phyloP scores from a whole-genome alignment of 2,888 invertebrate genomes.

The Poecilobothrus nobilitatus region DNA sequence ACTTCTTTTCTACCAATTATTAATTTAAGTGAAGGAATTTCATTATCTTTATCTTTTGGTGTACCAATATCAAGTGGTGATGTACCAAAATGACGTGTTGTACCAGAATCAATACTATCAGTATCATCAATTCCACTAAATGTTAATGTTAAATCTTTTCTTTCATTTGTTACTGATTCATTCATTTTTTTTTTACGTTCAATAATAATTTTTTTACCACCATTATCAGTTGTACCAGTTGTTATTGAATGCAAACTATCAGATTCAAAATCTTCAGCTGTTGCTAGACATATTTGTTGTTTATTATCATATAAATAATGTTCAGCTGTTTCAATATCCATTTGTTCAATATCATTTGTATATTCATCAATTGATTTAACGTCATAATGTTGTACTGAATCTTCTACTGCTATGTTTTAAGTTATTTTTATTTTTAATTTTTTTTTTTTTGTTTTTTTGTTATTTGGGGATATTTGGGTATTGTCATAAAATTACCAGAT shows the following conservation, averaged over 20 bases:
- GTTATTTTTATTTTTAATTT: neutral
- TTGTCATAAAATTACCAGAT: no score
- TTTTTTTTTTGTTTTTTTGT: no score
- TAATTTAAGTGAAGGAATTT: constrained; percentile 42
- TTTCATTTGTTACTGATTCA: neutral
- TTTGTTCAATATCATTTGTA: constrained; percentile 19
- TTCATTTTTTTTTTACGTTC: neutral
- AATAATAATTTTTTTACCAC: neutral
- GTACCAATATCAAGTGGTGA: constrained; percentile 19
- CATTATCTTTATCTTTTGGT: neutral
- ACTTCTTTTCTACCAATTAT: constrained; percentile 49
- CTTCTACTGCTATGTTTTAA: constrained; percentile 14
- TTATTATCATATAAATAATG: constrained; percentile 2
- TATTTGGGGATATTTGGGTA: no score
- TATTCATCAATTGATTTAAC: constrained; percentile 22
- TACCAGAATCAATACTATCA: constrained; percentile 15
- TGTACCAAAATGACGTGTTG: constrained; percentile 21
- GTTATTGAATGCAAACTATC: constrained; percentile 18
- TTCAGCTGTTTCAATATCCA: constrained; percentile 7
- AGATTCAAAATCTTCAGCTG: constrained; percentile 25
- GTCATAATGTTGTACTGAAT: constrained; percentile 21
- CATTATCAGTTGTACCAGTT: neutral
- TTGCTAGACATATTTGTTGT: constrained; percentile 18
- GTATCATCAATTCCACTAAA: constrained; percentile 14
- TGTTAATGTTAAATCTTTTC: constrained; percentile 20